Base-by-base conservation (phyloP, 1,140 invertebrate genomes). In the Maniola jurtina region DNA sequence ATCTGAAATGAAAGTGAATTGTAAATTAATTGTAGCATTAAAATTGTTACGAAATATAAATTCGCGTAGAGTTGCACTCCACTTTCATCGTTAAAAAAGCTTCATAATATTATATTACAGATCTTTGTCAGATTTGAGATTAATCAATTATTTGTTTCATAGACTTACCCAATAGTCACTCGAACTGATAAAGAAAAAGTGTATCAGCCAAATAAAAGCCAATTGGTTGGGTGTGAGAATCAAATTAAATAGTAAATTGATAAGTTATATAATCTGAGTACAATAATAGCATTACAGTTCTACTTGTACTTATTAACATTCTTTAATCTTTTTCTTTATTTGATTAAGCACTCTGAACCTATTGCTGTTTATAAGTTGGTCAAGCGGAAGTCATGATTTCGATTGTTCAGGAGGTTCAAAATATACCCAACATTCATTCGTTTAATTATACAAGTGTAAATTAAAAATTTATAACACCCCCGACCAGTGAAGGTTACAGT, bases 51-150 rank as follows among this genome's bases (percentile, higher is more conserved):
- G 52, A 57, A 57, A 38, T 15, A 15, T 57, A 63, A 54, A 63
- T 42, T 63, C 25, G n/a, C 9, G 16, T 13, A 25, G 35, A n/a
- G 56, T 65, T 59, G 45, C 33, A 35, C 38, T 57, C 5, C 42
- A 58, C 56, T 65, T 58, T 58, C 63, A 65, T 45, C 52, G 25
- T 59, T 52, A 38, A 45, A 64, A 58, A 54, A 65, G 11, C 25
- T 48, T 61, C 13, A 61, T n/a, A 45, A 35, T 50, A 50, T 61
- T 35, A 50, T 50, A 61, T 38, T 57, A 55, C 4, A 42, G 14
- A 59, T 59, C 40, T 57, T 57, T 57, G 55, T 57, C 40, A 25
- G 33, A 45, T 13, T 61, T 50, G 42, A 14, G 47, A 61, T 33
- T 50, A 35, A 47, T 61, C 33, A 47, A 61, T 61, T 61, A 61